Conservation (phyloP, 1,140 invertebrate genomes). For the Caligus rogercresseyi region DNA sequence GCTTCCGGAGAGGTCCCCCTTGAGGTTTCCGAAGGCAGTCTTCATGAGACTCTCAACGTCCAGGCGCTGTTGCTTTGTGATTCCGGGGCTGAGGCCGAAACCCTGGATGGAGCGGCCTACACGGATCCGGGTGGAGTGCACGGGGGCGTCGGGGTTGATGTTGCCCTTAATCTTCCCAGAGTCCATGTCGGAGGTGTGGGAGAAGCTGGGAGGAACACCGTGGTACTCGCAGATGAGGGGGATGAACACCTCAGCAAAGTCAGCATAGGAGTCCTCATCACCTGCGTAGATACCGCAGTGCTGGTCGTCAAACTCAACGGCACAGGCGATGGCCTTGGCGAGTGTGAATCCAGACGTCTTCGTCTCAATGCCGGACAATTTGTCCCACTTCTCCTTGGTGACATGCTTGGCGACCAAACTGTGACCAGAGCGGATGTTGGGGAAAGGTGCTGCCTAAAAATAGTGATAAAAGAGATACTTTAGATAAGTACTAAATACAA, state of each 20-base stretch:
- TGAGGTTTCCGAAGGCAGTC: constrained; percentile 7
- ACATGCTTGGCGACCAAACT: constrained; percentile 21
- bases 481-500: neutral
- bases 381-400: constrained; percentile 21
- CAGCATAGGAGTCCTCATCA: constrained; percentile 20
- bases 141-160: constrained; percentile 18
- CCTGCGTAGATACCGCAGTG: constrained; percentile 22
- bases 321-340: constrained; percentile 20
- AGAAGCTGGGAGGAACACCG: constrained; percentile 14
- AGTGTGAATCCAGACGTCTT: constrained; percentile 20
- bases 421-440: constrained; percentile 15
- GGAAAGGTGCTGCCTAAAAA: constrained; percentile 3
- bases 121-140: constrained; percentile 20
- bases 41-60: constrained; percentile 17
- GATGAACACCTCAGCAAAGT: constrained; percentile 21
- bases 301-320: constrained; percentile 21
- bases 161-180: constrained; percentile 20
- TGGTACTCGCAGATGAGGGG: constrained; percentile 21
- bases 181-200: constrained; percentile 21
- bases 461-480: neutral
- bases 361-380: constrained; percentile 15
- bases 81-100: constrained; percentile 21
- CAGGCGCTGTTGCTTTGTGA: constrained; percentile 21
- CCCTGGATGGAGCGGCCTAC: constrained; percentile 19
- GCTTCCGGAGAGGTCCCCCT: constrained; percentile 29